Evolutionary conservation across 2,888 invertebrate genomes (phyloP).

Genomic region (Neelides folsomi): DNA sequence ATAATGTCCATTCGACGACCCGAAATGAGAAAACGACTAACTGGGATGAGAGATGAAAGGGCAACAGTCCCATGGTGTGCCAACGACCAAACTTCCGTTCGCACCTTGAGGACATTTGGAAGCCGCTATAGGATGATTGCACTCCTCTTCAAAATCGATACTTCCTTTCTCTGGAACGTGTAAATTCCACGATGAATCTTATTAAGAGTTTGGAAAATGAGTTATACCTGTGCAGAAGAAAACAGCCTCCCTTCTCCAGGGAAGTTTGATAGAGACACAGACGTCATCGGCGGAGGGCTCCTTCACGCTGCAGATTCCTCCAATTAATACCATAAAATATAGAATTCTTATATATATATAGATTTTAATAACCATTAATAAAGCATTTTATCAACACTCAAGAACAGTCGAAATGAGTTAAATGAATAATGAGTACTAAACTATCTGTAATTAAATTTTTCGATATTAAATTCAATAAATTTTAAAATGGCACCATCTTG

Average conservation of each 20-base stretch:
- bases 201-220: background rate
- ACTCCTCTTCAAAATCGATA: constrained; percentile 9
- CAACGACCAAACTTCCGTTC: constrained; percentile 11
- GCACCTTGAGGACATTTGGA: constrained; percentile 1
- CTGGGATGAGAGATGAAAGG: constrained; percentile 13
- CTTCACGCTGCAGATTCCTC: constrained; percentile 9
- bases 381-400: no score
- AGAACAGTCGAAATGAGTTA: no score
- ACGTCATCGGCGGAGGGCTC: constrained; percentile 7
- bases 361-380: no score
- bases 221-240: constrained; percentile 13
- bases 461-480: background rate
- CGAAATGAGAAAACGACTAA: background rate
- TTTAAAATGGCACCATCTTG: background rate
- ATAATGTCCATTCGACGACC: background rate
- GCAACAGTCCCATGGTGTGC: constrained; percentile 18
- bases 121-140: constrained; percentile 1
- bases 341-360: no score
- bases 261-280: constrained; percentile 13
- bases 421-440: no score
- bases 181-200: no score
- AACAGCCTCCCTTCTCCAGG: constrained; percentile 12
- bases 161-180: background rate
- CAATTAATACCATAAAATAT: background rate
- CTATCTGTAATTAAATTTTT: no score